phyloP scores from a whole-genome alignment of 2,113 vertebrate genomes.

The Progne subis region DNA sequence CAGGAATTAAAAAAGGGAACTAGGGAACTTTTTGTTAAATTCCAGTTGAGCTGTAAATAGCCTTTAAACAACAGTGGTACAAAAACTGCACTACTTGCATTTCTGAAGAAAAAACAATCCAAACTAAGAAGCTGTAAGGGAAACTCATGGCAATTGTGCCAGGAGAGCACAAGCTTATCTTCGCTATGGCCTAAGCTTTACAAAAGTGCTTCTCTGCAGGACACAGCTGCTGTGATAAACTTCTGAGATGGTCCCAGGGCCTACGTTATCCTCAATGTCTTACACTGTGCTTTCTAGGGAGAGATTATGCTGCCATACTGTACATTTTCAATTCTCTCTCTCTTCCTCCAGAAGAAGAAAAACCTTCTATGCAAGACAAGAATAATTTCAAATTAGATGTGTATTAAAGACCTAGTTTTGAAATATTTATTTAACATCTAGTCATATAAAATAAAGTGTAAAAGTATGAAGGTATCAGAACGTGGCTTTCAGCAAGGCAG shows the following conservation, averaged over 20 bases:
- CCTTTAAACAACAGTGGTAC: not conserved
- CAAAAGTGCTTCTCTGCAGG: slow-evolving; percentile 60
- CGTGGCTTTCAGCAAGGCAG: slow-evolving; percentile 66
- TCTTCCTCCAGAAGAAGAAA: slow-evolving; percentile 45
- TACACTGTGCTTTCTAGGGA: slow-evolving; percentile 70
- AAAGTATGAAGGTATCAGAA: slow-evolving; percentile 68
- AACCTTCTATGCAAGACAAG: slow-evolving; percentile 67
- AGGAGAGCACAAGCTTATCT: not conserved
- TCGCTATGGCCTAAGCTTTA: slow-evolving; percentile 33
- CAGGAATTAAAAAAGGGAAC: not conserved
- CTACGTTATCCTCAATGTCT: not conserved
- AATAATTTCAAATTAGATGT: slow-evolving; percentile 67
- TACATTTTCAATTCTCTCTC: not conserved
- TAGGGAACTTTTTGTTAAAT: not conserved
- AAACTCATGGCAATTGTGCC: slow-evolving; percentile 9
- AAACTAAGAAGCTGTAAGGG: not conserved
- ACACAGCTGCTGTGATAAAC: not conserved
- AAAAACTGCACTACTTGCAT: not conserved
- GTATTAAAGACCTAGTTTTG: slow-evolving; percentile 72
- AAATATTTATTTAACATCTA: slow-evolving; percentile 74
- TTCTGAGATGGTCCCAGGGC: slow-evolving; percentile 41
- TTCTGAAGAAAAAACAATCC: not conserved
- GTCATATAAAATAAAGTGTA: slow-evolving; percentile 76
- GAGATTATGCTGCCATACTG: slow-evolving; percentile 12
- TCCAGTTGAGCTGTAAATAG: not conserved